These are phyloP conservation scores for Pan paniscus DNA, from an alignment of 2,113 vertebrate genomes.

Conservation along the genomic window DNA sequence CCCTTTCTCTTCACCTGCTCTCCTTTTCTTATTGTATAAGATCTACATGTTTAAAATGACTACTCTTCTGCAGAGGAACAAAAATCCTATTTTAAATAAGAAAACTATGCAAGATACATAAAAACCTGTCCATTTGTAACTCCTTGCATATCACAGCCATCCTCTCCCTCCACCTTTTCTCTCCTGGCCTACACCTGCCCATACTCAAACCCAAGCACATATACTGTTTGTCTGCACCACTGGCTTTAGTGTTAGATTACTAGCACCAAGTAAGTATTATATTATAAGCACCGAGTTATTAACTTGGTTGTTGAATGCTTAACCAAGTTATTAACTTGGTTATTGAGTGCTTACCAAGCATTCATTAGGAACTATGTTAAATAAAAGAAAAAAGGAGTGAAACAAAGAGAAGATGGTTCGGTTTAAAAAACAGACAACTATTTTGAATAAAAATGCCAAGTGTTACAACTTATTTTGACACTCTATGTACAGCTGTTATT, in stretches of 20 bases:
- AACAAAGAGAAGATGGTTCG: neutral
- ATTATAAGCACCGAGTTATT: neutral
- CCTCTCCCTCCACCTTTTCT: neutral
- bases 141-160: neutral
- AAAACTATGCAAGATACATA: neutral
- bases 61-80: neutral
- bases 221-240: neutral
- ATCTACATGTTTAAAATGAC: neutral
- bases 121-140: neutral
- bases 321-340: too few species aligned
- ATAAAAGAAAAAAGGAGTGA: neutral
- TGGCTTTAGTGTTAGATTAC: neutral
- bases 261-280: neutral
- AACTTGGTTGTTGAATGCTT: neutral
- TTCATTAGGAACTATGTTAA: neutral
- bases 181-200: neutral
- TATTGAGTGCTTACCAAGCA: neutral
- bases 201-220: rapidly evolving
- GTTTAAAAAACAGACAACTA: neutral
- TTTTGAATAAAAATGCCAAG: neutral
- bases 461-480: neutral
- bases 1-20: neutral
- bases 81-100: neutral
- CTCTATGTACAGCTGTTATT: neutral
- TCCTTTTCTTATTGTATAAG: neutral